Base-by-base conservation (phyloP, 2,113 vertebrate genomes). In the Heloderma charlesbogerti region DNA sequence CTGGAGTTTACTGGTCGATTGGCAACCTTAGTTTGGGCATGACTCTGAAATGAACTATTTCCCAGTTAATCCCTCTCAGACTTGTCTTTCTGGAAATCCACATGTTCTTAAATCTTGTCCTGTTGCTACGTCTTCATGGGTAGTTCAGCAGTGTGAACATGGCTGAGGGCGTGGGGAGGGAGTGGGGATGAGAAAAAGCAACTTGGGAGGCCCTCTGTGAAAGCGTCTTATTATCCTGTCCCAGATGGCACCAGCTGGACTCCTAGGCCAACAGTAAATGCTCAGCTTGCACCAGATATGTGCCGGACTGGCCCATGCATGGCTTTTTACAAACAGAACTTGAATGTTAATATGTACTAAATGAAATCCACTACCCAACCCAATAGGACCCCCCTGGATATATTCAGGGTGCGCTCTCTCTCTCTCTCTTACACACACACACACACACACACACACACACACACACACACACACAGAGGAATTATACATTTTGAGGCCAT, bases 241-340 rank as follows among this genome's bases (percentile, higher is more conserved):
- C 95, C 92, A 91, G 90, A 95, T 94, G 94, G 95, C 91, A 95
- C 96, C 95, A 92, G 96, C 96, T 94, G 95, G 94, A 93, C 90
- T 96, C 93, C 87, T 89, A 93, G 82, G 83, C 94, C 95, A 94
- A 90, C 18, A 16, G 5, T 92, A 91, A 86, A 92, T 92, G 95
- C 74, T 94, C 75, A 91, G 86, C 92, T 92, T 89, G 90, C 95
- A 95, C 95, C 96, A 97, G 96, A 95, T 96, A 96, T 96, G 96
- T 94, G 91, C 95, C 93, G 92, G 95, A 95, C 95, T 94, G 94
- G 93, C 93, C 92, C 92, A 88, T 94, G 95, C 92, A 91, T 94
- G 95, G 92, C 94, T 43, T 48, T n/a, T 13, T 2, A 82, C 95
- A 95, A 95, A 93, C 92, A 93, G 85, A 94, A 95, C 93, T 74